Evolutionary conservation across 2,888 invertebrate species (phyloP).

Genomic region (Acronicta leporina): DNA sequence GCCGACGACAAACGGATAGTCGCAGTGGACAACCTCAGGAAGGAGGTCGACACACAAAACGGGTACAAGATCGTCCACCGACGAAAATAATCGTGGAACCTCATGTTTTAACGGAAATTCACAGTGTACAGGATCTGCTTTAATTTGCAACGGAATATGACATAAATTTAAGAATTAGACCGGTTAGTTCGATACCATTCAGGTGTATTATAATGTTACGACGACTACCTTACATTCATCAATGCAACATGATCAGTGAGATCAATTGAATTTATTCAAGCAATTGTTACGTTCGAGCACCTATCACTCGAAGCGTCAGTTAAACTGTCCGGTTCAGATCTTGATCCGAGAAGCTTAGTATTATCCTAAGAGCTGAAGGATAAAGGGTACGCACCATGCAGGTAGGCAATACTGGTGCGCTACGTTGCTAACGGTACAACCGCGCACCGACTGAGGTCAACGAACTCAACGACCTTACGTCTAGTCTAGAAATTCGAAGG

Average conservation of each 20-base stretch:
- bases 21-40: slow-evolving; percentile 53
- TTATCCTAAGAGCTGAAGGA: slow-evolving; percentile 54
- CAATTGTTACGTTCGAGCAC: background rate
- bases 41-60: slow-evolving; percentile 57
- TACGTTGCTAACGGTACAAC: slow-evolving; percentile 79
- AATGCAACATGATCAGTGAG: background rate
- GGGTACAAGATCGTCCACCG: slow-evolving; percentile 54
- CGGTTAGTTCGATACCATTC: slow-evolving; percentile 2
- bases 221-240: background rate
- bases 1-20: slow-evolving; percentile 45
- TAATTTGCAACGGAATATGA: slow-evolving; percentile 19
- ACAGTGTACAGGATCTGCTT: slow-evolving; percentile 12
- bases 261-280: background rate
- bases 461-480: slow-evolving; percentile 79
- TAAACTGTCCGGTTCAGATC: slow-evolving; percentile 24
- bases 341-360: slow-evolving; percentile 18
- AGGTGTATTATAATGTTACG: background rate
- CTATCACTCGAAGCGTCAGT: slow-evolving; percentile 9
- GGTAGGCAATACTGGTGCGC: slow-evolving; percentile 65
- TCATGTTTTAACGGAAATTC: slow-evolving; percentile 32
- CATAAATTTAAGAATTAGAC: slow-evolving; percentile 4
- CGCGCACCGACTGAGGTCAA: slow-evolving; percentile 80
- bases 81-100: slow-evolving; percentile 42
- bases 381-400: slow-evolving; percentile 68
- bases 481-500: slow-evolving; percentile 82